Percentiles rank a stretch among this genome's conserved stretches.
Evolutionary conservation across 2,797 vertebrate species (phyloP).

Genomic region (Euthynnus affinis): DNA sequence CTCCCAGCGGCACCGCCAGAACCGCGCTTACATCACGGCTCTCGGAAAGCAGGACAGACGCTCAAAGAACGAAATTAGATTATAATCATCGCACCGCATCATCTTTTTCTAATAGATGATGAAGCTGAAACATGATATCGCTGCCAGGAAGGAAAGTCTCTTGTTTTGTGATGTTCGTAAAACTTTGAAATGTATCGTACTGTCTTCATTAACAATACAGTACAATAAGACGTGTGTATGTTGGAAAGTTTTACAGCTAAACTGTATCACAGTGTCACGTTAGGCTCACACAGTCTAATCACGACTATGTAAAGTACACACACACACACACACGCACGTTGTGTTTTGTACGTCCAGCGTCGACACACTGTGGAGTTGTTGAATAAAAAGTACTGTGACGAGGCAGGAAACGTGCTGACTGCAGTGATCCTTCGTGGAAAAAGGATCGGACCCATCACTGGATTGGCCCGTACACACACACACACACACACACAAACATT

Average conservation of each 20-base stretch:
- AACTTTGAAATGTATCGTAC: neutral
- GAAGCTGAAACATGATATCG: conserved; percentile 1
- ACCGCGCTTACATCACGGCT: conserved; percentile 62
- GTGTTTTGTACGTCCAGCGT: neutral
- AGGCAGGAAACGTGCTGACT: neutral
- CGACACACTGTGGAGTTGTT: neutral
- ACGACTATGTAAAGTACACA: neutral
- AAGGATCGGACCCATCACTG: neutral
- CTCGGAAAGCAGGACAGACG: conserved; percentile 54
- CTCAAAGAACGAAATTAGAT: conserved; percentile 13
- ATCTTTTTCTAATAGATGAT: neutral
- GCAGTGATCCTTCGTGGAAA: neutral
- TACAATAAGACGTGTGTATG: no score
- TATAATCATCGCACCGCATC: neutral
- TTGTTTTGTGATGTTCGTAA: neutral
- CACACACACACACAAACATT: neutral
- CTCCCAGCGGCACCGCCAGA: conserved; percentile 41
- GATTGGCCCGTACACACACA: neutral
- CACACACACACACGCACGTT: neutral
- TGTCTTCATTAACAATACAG: neutral
- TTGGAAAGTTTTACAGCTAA: neutral
- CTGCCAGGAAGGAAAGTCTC: neutral
- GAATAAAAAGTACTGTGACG: neutral
- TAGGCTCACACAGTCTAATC: conserved; percentile 8
- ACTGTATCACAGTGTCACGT: no score